A percentile compares a stretch with the other conserved stretches of the same genome.
These are phyloP conservation scores for Montipora efflorescens DNA, from an alignment of 64 coral and sea anemone species.

Conservation along the genomic window DNA sequence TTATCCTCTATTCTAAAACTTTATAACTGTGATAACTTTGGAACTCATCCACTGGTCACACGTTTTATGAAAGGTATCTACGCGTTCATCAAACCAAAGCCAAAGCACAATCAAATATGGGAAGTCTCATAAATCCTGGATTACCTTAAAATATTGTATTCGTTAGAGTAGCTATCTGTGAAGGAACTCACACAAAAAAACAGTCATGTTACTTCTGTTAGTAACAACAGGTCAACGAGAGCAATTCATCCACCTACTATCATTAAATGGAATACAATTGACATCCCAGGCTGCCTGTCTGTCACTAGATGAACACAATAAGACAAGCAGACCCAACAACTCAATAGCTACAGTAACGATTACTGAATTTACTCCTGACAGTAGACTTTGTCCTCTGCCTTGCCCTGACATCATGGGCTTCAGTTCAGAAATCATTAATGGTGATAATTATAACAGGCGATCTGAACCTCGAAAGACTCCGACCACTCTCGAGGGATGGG, in stretches of 20 bases:
- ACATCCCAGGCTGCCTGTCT: conserved; percentile 31
- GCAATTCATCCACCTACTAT: conserved; percentile 53
- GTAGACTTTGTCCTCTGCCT: conserved; percentile 33
- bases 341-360: conserved; percentile 13
- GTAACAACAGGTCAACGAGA: conserved; percentile 45
- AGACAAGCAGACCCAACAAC: conserved; percentile 60
- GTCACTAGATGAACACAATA: conserved; percentile 57
- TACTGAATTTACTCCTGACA: conserved; percentile 54
- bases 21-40: conserved; percentile 57
- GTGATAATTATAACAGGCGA: no score
- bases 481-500: no score
- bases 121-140: conserved; percentile 56
- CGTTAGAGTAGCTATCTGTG: conserved; percentile 30
- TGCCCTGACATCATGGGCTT: no score
- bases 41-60: conserved; percentile 49
- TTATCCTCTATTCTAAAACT: conserved; percentile 49
- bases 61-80: conserved; percentile 64
- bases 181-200: conserved; percentile 61
- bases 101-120: conserved; percentile 63
- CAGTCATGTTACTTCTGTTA: conserved; percentile 30
- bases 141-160: conserved; percentile 55
- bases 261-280: conserved; percentile 46
- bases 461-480: no score
- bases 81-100: conserved; percentile 47
- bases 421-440: no score